Evolutionary conservation across 2,113 vertebrate genomes (phyloP), one percentile per base, ranked within the genome.

Genomic region (Dendropsophus ebraccatus): DNA sequence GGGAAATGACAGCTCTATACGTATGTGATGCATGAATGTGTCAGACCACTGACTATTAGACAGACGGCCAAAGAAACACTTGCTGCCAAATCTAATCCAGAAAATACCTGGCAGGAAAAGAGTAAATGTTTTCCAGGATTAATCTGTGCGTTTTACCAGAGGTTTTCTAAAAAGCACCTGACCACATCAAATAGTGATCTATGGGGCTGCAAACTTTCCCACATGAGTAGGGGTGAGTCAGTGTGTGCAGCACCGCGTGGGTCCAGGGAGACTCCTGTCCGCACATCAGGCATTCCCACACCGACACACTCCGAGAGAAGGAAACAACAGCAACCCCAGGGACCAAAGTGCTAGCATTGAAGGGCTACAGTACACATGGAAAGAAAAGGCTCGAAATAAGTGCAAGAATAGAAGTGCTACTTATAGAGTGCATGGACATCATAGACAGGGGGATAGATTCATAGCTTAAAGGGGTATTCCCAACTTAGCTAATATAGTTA

Each of bases 151-250:
- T 37, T 54, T 23, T 69, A 58, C 6, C 35, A n/a, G 69, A 76
- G 37, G 21, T 58, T 73, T 49, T 74, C 50, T 45, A 37, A 82
- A 86, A 81, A 86, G 70, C 56, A 72, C 76, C 76, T 86, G n/a
- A 25, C 76, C 76, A 86, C 84, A 86, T 86, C 84, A 80, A 80
- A 81, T 10, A 47, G 28, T 41, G n/a, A 72, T 80, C 14, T 17
- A 45, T 25, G 49, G 84, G 62, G 25, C 47, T 58, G 5, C 35
- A 30, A 65, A 54, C 21, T 73, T 80, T 80, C 62, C 77, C 76
- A 86, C 50, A 72, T 56, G 52, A 86, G 54, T 45, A 14, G 14
- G 14, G 30, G 28, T 80, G 84, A 86, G 35, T 86, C 76, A 86
- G 1, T 19, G 32, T 1, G 12, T 28, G 41, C 37, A 41, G 25